phyloP scores from a whole-genome alignment of 2,113 vertebrate genomes.

The Lycaon pictus region DNA sequence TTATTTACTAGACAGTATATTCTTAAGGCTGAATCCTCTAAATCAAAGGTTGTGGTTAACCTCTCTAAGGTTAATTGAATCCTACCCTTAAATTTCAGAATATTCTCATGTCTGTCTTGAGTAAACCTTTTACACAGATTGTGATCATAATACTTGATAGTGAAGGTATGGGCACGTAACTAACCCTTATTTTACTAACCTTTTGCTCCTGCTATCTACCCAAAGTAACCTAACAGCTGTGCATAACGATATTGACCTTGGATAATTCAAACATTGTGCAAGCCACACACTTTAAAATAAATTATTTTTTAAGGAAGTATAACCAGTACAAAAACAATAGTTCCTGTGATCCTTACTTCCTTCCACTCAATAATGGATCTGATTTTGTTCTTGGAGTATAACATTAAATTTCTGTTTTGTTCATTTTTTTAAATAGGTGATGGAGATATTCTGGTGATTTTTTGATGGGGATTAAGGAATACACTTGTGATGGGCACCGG shows the following conservation, averaged over 20 bases:
- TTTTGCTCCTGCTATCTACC: not conserved
- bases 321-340: not conserved
- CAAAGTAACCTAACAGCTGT: not conserved
- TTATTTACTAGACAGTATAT: not conserved
- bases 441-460: not conserved
- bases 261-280: not conserved
- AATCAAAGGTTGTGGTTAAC: not conserved
- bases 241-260: not conserved
- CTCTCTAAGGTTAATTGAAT: not conserved
- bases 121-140: not conserved
- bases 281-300: not conserved
- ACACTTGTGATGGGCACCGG: not conserved
- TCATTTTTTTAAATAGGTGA: not conserved
- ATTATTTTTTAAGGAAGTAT: not conserved
- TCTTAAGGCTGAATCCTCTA: not conserved
- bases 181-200: not conserved
- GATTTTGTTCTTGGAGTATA: not conserved
- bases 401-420: not conserved
- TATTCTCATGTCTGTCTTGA: not conserved
- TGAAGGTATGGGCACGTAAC: not conserved
- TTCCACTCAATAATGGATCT: constrained; percentile 9
- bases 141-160: not conserved
- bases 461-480: not conserved
- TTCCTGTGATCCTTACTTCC: not conserved
- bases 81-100: constrained; percentile 7